Base-by-base conservation (phyloP, 2,113 vertebrate genomes). In the Mugil cephalus region DNA sequence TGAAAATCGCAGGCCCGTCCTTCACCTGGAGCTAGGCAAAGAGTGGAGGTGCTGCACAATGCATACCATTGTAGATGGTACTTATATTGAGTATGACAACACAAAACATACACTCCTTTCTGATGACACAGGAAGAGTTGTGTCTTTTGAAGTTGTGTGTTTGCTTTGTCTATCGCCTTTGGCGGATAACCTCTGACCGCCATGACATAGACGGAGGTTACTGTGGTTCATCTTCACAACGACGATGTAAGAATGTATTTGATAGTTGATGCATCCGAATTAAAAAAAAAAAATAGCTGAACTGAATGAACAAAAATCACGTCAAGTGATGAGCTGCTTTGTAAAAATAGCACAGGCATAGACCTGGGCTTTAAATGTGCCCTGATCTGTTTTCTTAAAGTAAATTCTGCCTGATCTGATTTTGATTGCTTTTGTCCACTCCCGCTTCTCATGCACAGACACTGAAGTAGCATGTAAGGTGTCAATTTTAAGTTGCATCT, bases 121-220 rank as follows among this genome's bases (percentile, higher is more conserved):
- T 74, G 71, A 62, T 72, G 72, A 71, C 80, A 82, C 40, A 55
- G 47, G 36, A 48, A 51, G 43, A 74, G 18, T 8, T 54, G 30
- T 15, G 52, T 59, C 77, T 64, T 89, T 85, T 86, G 86, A 90
- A 90, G 84, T 79, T 77, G 9, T 76, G 17, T 1, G n/a, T 84
- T 82, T 82, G 68, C 67, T 80, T 68, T 83, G 63, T 77, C 4
- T 67, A 2, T 78, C 68, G 34, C 55, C 69, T 71, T 19, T 50
- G 7, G 43, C 1, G 3, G 86, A 90, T 82, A 87, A 77, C 68
- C 56, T 65, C 13, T 74, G 55, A 77, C 63, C 67, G 46, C 59
- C 42, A 24, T 43, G 68, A 79, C 74, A 74, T 13, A 61, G 50
- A 61, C 17, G 63, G 39, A 51, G 75, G 80, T 82, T 64, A 86